Evolutionary conservation across 2,888 invertebrate genomes (phyloP), one percentile per base, ranked within the genome.

Genomic region (Girardia tigrina): DNA sequence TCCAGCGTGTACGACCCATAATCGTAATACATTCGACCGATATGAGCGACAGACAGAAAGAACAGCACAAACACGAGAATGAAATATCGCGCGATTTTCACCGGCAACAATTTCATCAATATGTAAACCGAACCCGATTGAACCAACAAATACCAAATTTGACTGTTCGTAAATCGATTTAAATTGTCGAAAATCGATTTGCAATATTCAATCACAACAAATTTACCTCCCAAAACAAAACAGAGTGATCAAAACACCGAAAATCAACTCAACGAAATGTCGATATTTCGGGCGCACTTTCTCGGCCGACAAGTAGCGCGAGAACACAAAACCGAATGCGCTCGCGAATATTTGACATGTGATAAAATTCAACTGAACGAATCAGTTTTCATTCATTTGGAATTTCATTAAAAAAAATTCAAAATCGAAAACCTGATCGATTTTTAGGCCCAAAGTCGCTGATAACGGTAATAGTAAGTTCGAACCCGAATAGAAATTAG

Each of bases 1-100:
- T 97, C 95, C 79, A 97, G 86, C 12, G 90, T 89, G 84, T 91
- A 92, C 77, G 90, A 90, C 79, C 90, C 90, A 81, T 91, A 90
- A 84, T 92, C 90, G 84, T 91, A 90, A 78, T 91, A 87, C 85
- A 91, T 90, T 75, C 94, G 88, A 86, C 92, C 90, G 79, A 92
- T 86, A 85, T 97, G 95, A 78, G 93, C 88, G 81, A 89, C 89
- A n/a, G 93, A 90, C 78, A 95, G 86, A 85, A 94, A 95, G 77
- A 89, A 84, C 87, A 95, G n/a, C n/a, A 56, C 56, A 23, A 56
- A 56, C 23, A 4, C n/a, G 6, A 56, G 23, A 56, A 56, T 56
- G 23, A 56, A 56, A 56, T 56, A 56, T 56, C 56, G n/a, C n/a
- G 56, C 56, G 4, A 2, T 12, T 2, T 56, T 4, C 4, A n/a